Evolutionary conservation across 2,113 vertebrate species (phyloP), one percentile per base, ranked within the genome.

Genomic region (Diadophis punctatus): DNA sequence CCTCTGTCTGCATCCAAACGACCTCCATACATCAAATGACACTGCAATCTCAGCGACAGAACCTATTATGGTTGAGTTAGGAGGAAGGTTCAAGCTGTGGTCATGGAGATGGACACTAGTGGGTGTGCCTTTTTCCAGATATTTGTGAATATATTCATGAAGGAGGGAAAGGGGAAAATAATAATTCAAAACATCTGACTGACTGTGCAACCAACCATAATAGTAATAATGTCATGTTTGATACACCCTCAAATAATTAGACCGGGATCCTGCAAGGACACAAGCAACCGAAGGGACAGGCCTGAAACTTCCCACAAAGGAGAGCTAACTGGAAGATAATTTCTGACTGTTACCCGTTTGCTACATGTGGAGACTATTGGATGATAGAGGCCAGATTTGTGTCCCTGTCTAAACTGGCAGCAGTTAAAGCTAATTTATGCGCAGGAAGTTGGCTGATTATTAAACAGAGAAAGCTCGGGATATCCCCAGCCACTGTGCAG

Each of bases 11-110:
- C 97, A 98, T 98, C 97, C 97, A 98, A 98, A 97, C 98, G 98
- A 99, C 98, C 98, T 98, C 97, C 98, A 98, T 99, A 98, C 97
- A 99, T 99, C 98, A 99, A 98, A 98, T 97, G 97, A 97, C 97
- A 97, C 96, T 95, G 98, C 98, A 98, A 98, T 98, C 97, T 96
- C 96, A 95, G 97, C 98, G 98, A 98, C 98, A 98, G 98, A 98
- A 98, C 97, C 98, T 98, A 98, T 99, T 99, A 99, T 99, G 98
- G 97, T 98, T 97, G 97, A 98, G 97, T 98, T 98, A 97, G 97
- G 96, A 98, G 97, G 97, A 98, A 98, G 98, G 98, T 99, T 99
- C 98, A 98, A 97, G 96, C 96, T 94, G 98, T 98, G 97, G 98
- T 98, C 97, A 98, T 98, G 98, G 98, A 98, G 97, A 98, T 98